phyloP scores from a whole-genome alignment of 2,113 vertebrate species.

The Chloebia gouldiae region DNA sequence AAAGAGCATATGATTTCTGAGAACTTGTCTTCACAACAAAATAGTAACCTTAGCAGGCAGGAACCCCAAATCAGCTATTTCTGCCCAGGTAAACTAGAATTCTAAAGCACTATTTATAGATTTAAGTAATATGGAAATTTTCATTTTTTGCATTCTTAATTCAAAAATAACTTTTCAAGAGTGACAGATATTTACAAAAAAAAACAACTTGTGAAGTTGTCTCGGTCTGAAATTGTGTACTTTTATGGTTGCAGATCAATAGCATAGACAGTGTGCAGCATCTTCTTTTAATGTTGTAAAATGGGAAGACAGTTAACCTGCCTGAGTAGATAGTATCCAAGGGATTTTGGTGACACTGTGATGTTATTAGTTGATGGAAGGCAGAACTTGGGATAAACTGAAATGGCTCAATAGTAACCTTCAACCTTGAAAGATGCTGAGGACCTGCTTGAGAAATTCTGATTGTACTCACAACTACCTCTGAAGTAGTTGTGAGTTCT shows the following conservation, averaged over 20 bases:
- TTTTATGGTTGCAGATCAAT: background rate
- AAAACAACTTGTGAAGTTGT: background rate
- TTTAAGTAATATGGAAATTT: background rate
- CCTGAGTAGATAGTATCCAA: background rate
- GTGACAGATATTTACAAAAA: background rate
- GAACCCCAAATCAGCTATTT: background rate
- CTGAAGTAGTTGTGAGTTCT: background rate
- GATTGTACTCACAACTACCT: background rate
- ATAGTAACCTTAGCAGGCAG: background rate
- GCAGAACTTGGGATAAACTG: background rate
- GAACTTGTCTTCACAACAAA: background rate
- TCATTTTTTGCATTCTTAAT: background rate
- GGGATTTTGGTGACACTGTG: background rate
- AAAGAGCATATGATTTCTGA: background rate
- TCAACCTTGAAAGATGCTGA: background rate
- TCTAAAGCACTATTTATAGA: conserved; percentile 2
- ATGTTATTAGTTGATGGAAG: background rate
- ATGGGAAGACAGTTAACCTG: background rate
- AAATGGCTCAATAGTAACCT: background rate
- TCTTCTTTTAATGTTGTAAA: background rate
- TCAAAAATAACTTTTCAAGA: background rate
- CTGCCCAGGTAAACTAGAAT: background rate
- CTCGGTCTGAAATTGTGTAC: fast-evolving
- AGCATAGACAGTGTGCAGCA: fast-evolving
- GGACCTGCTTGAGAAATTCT: background rate